Conservation (phyloP, 2,888 invertebrate species). For the Entomobrya multifasciata region DNA sequence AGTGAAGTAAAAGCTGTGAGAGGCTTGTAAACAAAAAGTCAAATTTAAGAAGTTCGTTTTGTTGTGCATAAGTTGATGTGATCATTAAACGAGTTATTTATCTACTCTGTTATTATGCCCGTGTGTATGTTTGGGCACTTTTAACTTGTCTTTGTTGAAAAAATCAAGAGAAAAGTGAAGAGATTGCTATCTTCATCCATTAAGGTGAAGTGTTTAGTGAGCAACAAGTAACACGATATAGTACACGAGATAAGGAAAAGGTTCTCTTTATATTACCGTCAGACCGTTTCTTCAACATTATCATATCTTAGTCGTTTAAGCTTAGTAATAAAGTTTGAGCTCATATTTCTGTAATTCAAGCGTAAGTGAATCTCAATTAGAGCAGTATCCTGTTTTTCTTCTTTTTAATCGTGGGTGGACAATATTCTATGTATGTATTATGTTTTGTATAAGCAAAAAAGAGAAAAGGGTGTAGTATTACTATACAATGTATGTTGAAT, state of each 20-base stretch:
- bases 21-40: constrained; percentile 44
- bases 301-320: constrained; percentile 6
- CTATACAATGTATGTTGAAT: too few species aligned
- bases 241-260: constrained; percentile 20
- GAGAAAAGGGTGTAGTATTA: constrained; percentile 9
- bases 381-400: constrained; percentile 25
- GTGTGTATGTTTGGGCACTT: not conserved
- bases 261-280: not conserved
- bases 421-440: constrained; percentile 14
- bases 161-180: not conserved
- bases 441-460: not conserved
- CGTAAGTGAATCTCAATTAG: constrained; percentile 58
- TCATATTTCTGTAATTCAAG: not conserved
- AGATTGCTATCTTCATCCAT: constrained; percentile 56
- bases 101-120: not conserved
- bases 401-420: constrained; percentile 61
- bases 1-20: constrained; percentile 25
- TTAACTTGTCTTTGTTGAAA: too few species aligned
- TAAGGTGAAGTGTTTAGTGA: constrained; percentile 64
- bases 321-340: constrained; percentile 1
- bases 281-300: not conserved
- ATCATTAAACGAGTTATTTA: constrained; percentile 27
- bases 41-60: constrained; percentile 2
- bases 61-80: not conserved
- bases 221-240: constrained; percentile 1